Evolutionary conservation across 2,113 vertebrate species (phyloP), one percentile per base, ranked within the genome.

Genomic region (Microtus ochrogaster): DNA sequence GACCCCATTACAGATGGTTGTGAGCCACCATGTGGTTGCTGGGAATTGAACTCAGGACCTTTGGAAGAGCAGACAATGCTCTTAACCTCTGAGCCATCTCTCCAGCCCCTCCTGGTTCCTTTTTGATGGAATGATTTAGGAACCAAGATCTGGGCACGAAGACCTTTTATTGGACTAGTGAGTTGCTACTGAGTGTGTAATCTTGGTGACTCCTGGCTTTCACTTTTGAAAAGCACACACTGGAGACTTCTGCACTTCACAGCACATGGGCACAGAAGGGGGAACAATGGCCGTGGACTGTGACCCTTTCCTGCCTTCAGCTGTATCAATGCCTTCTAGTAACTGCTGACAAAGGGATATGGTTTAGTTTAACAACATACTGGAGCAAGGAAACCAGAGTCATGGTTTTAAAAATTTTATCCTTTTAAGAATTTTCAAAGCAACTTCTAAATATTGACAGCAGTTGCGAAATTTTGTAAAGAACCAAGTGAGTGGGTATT

Each of bases 261-360:
- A 49, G 36, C 26, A 68, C 4, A 2, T 14, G 33, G 49, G 6
- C 72, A 44, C 30, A 44, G 24, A 30, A 28, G 7, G 49, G 19
- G 21, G 6, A 26, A 11, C 74, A 16, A 74, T 33, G 61, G 17
- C 44, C 11, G 7, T 7, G 68, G 61, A 90, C 82, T 63, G 72
- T 55, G 91, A 82, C 66, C 74, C 36, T 83, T 19, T 5, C 47
- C 82, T n/a, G 44, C 87, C 86, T 97, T 77, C 61, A 90, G 14
- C 39, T 52, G 5, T 82, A 19, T 87, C 55, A 9, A 72, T 21
- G 13, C 6, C 12, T 41, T 79, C n/a, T 19, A 76, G 5, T 36
- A 90, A 52, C 70, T 93, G 36, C 24, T 73, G 66, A n/a, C 30
- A 41, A 66, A 93, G 33, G 63, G 52, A n/a, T 49, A 19, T 76